A percentile compares a stretch with the other conserved stretches of the same genome.
These are phyloP conservation scores for Alligator mississippiensis DNA, from an alignment of 2,113 vertebrate species.

Conservation along the genomic window DNA sequence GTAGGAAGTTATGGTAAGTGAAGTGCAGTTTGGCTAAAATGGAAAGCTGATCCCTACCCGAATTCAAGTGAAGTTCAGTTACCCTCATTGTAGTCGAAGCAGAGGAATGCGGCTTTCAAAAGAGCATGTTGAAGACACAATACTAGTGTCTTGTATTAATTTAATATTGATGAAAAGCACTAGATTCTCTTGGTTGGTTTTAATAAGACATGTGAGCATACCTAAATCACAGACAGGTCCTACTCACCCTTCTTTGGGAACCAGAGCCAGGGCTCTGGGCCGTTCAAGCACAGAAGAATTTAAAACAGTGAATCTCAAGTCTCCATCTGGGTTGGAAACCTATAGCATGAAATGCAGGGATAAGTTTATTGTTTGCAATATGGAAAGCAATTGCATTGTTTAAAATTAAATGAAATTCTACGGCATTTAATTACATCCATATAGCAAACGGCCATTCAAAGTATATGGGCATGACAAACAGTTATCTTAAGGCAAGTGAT, in stretches of 20 bases:
- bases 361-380: accelerated
- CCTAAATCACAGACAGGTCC: accelerated
- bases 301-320: conserved; percentile 89
- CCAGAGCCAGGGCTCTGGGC: conserved; percentile 89
- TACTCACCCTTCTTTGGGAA: conserved; percentile 90
- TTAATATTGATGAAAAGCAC: neutral
- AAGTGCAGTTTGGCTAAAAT: accelerated
- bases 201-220: accelerated
- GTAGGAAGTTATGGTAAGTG: neutral
- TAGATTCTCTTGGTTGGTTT: accelerated
- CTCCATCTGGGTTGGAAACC: conserved; percentile 94
- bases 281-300: conserved; percentile 93
- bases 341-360: conserved; percentile 37
- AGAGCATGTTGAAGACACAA: neutral
- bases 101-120: neutral
- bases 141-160: accelerated
- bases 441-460: neutral
- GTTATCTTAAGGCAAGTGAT: neutral
- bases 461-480: neutral
- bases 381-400: neutral
- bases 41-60: neutral
- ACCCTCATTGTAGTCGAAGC: neutral
- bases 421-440: neutral
- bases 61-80: neutral
- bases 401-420: neutral